Evolutionary conservation across 1,140 invertebrate genomes (phyloP), one percentile per base, ranked within the genome.

Genomic region (Bombus terrestris): DNA sequence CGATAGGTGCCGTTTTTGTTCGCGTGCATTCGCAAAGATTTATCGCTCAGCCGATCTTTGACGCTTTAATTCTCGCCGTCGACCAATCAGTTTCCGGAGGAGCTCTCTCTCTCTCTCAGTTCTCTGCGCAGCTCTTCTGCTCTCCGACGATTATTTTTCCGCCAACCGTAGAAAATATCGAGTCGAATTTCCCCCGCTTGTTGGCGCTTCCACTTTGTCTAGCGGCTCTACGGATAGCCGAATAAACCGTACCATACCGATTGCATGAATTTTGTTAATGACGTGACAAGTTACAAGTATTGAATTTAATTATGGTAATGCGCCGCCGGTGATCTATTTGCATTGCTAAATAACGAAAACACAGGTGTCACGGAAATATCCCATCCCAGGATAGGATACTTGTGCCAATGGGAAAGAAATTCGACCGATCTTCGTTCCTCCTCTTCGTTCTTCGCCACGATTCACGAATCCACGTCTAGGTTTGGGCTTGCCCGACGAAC

Each of bases 251-350:
- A 13, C 28, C 59, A 13, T 12, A 28, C 12, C 47, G 47, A 0
- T 22, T 9, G 85, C 86, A 93, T 93, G 92, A 94, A 93, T 94
- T 92, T 93, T 91, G 92, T 89, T 90, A 89, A 93, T 90, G 90
- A 86, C 92, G 91, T 93, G 93, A 94, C 90, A 92, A 92, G 93
- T 90, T 93, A 92, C 92, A 94, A 94, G 93, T 94, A 94, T 94
- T 93, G 93, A 94, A 93, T 94, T 88, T 94, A 94, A 94, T 94
- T 94, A 94, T 94, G 93, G 86, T 93, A 94, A 94, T 94, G 81
- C 88, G 87, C 37, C 87, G 86, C 39, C 86, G 87, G 88, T 89
- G 92, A 94, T 94, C 92, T 93, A 92, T 94, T 94, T 94, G 89
- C 92, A 92, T 93, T 92, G 92, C 88, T 91, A 91, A 91, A 93